These are phyloP conservation scores for Calephelis perditalis DNA, from an alignment of 2,888 invertebrate genomes.

Conservation along the genomic window DNA sequence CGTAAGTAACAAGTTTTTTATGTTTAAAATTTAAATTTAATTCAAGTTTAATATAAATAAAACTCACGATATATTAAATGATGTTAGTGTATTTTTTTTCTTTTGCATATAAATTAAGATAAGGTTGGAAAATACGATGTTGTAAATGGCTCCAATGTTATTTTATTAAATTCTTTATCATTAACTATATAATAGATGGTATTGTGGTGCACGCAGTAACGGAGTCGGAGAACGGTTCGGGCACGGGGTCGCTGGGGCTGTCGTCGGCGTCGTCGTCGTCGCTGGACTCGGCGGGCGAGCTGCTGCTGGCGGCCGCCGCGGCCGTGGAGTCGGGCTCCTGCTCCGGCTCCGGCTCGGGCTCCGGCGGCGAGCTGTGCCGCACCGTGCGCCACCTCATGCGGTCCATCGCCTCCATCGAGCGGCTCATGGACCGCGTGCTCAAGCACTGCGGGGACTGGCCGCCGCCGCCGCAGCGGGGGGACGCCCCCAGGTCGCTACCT, in stretches of 20 bases:
- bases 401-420: slow-evolving; percentile 64
- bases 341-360: slow-evolving; percentile 22
- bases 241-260: slow-evolving; percentile 42
- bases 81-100: no score
- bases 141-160: no score
- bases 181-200: no score
- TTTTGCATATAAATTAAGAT: no score
- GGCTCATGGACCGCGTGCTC: slow-evolving; percentile 64
- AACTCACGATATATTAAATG: no score
- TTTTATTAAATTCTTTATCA: no score
- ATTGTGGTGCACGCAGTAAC: slow-evolving; percentile 36
- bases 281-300: slow-evolving; percentile 50
- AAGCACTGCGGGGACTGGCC: slow-evolving; percentile 62
- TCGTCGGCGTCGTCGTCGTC: slow-evolving; percentile 52
- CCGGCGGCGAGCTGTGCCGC: slow-evolving; percentile 40
- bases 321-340: slow-evolving; percentile 30
- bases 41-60: no score
- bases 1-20: no score
- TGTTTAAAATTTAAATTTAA: no score
- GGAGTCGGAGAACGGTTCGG: slow-evolving; percentile 49
- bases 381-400: slow-evolving; percentile 60
- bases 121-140: no score
- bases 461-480: slow-evolving; percentile 26
- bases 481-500: slow-evolving; percentile 5
- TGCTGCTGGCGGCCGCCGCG: slow-evolving; percentile 42